Conservation (phyloP, 2,113 vertebrate genomes). For the Marmota monax region DNA sequence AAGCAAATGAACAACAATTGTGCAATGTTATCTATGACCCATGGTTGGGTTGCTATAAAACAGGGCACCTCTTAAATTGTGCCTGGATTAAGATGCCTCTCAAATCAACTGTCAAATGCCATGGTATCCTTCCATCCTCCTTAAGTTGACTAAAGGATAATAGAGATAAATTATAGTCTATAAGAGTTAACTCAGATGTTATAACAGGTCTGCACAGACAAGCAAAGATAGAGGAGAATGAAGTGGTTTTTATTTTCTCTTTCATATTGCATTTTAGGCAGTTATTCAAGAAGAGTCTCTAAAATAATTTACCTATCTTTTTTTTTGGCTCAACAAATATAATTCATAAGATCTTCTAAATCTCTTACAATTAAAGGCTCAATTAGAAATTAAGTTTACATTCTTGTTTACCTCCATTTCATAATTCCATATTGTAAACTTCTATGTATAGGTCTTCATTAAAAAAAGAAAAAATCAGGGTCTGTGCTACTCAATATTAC, state of each 20-base stretch:
- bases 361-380: constrained; percentile 13
- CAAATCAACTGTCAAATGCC: background rate
- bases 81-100: background rate
- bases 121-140: background rate
- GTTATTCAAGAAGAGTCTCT: constrained; percentile 14
- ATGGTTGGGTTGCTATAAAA: background rate
- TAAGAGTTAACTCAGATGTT: background rate
- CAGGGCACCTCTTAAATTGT: background rate
- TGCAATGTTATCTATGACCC: background rate
- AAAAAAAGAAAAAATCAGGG: background rate
- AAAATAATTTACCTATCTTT: background rate
- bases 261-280: background rate
- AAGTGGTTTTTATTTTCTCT: background rate
- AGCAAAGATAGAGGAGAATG: background rate
- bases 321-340: constrained; percentile 37
- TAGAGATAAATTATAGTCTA: background rate
- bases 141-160: background rate
- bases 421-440: constrained; percentile 7
- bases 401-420: background rate
- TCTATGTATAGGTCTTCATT: background rate
- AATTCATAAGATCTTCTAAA: background rate
- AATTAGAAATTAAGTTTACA: background rate
- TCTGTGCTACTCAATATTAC: background rate
- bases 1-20: background rate
- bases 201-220: background rate